Evolutionary conservation across 2,888 invertebrate species (phyloP), one percentile per base, ranked within the genome.

Genomic region (Tetheella fluctuosa): DNA sequence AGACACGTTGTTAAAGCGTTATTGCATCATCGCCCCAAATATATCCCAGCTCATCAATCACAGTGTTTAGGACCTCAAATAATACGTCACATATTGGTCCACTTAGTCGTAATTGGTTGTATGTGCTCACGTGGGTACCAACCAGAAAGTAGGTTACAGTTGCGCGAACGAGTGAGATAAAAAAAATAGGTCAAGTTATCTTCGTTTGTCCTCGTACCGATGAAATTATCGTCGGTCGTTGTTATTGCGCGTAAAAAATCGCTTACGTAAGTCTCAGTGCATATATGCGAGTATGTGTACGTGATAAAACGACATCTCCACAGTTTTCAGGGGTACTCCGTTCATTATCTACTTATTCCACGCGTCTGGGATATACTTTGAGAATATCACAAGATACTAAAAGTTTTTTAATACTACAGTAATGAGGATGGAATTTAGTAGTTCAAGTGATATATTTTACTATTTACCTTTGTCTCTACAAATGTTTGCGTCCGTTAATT

Each of bases 131-230:
- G 84, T 86, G 86, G 73, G n/a, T n/a, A n/a, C n/a, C 58, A 73
- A 75, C 62, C 77, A 71, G 78, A 82, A 91, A 84, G 85, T 93
- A 84, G 92, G 93, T 91, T 92, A 91, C 80, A 89, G 85, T 86
- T 82, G 85, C 86, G 84, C 81, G 83, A 83, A 84, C 79, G 83
- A 77, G 78, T 65, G 82, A 90, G 91, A 91, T 92, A 93, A 92
- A 93, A 90, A 34, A 93, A 90, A 93, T 93, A 82, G 93, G 93
- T 92, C 93, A 93, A 93, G 92, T 91, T 91, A 92, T 93, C 93
- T 91, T 89, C 74, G 81, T 79, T 81, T 85, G 93, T 92, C 93
- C 93, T 93, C 93, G 91, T 79, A 80, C 70, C 87, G 82, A 87
- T 88, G 89, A 87, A 90, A 91, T 90, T 90, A 91, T 89, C 90